Base-by-base conservation (phyloP, 2,113 vertebrate genomes). In the Pavo muticus region DNA sequence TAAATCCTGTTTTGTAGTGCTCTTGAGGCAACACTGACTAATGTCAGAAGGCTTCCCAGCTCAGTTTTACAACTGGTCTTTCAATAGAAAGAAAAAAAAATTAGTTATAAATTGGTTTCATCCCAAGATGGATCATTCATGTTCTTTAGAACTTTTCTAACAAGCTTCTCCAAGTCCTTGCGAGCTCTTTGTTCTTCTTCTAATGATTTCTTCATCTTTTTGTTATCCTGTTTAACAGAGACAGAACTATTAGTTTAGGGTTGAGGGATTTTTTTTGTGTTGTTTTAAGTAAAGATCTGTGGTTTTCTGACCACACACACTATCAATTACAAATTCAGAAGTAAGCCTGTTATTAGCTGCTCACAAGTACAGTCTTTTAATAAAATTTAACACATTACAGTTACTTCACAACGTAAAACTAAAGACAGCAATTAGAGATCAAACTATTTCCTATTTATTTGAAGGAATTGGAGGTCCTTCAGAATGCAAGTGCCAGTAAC, bases 121-220 rank as follows among this genome's bases (percentile, higher is more conserved):
- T 99, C 99, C 99, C 99, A 99, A 18, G 99, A 98, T 17, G 99
- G 98, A 95, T 99, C 99, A 21, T 99, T 99, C 98, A 99, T 98
- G 96, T 97, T 99, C 98, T 99, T 99, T 75, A 99, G 95, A 88
- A 99, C 98, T 91, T 98, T 99, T 95, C 98, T 97, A 95, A 99
- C 98, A 88, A 99, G 98, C 94, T 99, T 99, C 82, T 99, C 99
- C 82, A 99, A 97, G 94, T 99, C 99, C 96, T 98, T 99, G 82
- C 99, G 98, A 42, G 99, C 99, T 96, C 98, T 98, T 95, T 99
- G 99, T 84, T 99, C 99, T 85, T 99, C 99, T 88, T 99, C 99
- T 93, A 99, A 76, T 2, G 98, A 99, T 77, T 98, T 98, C 97
- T 99, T 99, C 98, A 99, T 99, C 98, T 99, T 99, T 95, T 99